Evolutionary conservation across 2,113 vertebrate genomes (phyloP).

Genomic region (Aphelocoma coerulescens): DNA sequence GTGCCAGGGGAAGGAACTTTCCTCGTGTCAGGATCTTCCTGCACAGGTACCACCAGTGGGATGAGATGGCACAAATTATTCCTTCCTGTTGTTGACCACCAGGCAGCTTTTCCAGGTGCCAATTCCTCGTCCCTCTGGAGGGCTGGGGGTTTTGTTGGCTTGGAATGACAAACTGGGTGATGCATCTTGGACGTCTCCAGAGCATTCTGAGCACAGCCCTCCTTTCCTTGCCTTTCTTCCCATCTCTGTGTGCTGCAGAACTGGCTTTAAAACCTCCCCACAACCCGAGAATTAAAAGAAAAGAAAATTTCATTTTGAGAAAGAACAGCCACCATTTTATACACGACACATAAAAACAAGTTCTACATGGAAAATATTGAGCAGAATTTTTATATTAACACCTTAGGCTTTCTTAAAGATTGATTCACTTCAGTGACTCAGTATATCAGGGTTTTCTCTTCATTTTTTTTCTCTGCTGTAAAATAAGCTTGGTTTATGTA

Average conservation of each 20-base stretch:
- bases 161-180: background rate
- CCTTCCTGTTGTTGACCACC: background rate
- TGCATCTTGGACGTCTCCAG: background rate
- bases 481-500: slow-evolving; percentile 67
- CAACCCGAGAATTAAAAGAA: background rate
- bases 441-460: background rate
- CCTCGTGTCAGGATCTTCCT: background rate
- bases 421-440: slow-evolving; percentile 18
- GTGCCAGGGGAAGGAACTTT: background rate
- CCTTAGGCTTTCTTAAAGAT: slow-evolving; percentile 20
- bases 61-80: background rate
- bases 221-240: background rate
- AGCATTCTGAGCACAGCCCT: background rate
- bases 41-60: background rate
- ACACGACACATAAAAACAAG: background rate
- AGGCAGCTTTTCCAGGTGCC: background rate
- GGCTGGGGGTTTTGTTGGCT: background rate
- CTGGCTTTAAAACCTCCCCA: background rate
- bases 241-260: background rate
- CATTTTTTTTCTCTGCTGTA: slow-evolving; percentile 16
- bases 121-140: background rate
- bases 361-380: background rate
- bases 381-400: slow-evolving; percentile 22
- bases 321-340: background rate
- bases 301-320: background rate